Base-by-base conservation (phyloP, 2,113 vertebrate genomes). In the Elanus axillaris region DNA sequence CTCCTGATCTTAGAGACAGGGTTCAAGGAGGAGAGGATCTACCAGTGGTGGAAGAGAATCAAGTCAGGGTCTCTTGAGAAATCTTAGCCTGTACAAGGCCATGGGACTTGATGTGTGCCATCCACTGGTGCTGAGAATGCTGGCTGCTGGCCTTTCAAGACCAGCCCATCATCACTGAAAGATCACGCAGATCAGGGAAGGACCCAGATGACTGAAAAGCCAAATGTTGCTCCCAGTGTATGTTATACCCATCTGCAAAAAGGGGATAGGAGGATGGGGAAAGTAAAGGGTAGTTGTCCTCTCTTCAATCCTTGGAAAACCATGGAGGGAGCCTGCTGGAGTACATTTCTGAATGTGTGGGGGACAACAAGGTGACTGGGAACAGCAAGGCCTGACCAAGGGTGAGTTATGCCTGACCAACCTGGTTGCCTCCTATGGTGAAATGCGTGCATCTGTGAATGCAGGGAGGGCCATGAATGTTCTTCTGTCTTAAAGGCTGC, bases 191-290 rank as follows among this genome's bases (percentile, higher is more conserved):
- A 55, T 38, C 15, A 38, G 34, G 26, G 31, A 59, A 91, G 29
- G 60, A 19, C 16, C 8, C 48, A 63, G 64, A 36, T 52, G 52
- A 59, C 38, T 34, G 53, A 42, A 69, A 81, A 64, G 20, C 13
- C 16, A 19, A 53, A 47, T 42, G 19, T 34, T 2, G 0, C 17
- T 81, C 36, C 58, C 1, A 1, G 32, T 16, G 6, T 83, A 40
- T 23, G 4, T 32, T 80, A 16, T 16, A 36, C 7, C 16, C 23
- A 22, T 14, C 67, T 63, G 47, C 43, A 45, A 59, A 67, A 67
- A 45, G 18, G 22, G 32, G 67, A n/a, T n/a, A 40, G 52, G 40
- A 55, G 31, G 8, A 3, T 52, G 56, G 20, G 40, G 19, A 74
- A 60, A 81, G 34, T 43, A 73, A 73, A 74, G 14, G 34, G 8